A percentile compares a stretch with the other conserved stretches of the same genome.
These are phyloP conservation scores for Gobio gobio DNA, from an alignment of 2,113 vertebrate species.

Conservation along the genomic window DNA sequence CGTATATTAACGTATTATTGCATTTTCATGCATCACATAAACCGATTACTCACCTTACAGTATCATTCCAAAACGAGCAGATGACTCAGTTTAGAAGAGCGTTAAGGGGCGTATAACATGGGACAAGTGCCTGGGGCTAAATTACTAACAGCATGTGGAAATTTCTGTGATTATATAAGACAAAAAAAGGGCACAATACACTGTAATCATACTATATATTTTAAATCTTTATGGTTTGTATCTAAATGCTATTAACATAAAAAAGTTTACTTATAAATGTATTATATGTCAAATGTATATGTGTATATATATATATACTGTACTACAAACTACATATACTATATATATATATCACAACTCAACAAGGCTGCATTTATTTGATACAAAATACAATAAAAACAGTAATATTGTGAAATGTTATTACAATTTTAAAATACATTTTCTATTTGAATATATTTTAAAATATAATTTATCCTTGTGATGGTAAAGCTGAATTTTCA, in stretches of 20 bases:
- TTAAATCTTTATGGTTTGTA: neutral
- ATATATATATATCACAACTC: too few species aligned
- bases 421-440: too few species aligned
- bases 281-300: too few species aligned
- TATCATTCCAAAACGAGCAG: neutral
- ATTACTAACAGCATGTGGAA: constrained; percentile 7
- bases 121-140: neutral
- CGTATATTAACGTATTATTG: neutral
- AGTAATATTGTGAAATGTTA: too few species aligned
- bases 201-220: neutral
- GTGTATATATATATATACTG: too few species aligned
- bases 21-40: neutral
- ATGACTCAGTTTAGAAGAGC: neutral
- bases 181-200: neutral
- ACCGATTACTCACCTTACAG: neutral
- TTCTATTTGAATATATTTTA: too few species aligned
- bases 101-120: neutral
- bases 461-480: too few species aligned
- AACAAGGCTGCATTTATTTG: too few species aligned
- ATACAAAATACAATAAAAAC: too few species aligned
- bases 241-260: neutral
- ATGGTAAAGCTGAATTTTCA: too few species aligned
- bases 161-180: neutral
- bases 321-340: too few species aligned
- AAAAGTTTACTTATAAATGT: neutral